Evolutionary conservation across 2,113 vertebrate species (phyloP).

Genomic region (Notothenia rossii): DNA sequence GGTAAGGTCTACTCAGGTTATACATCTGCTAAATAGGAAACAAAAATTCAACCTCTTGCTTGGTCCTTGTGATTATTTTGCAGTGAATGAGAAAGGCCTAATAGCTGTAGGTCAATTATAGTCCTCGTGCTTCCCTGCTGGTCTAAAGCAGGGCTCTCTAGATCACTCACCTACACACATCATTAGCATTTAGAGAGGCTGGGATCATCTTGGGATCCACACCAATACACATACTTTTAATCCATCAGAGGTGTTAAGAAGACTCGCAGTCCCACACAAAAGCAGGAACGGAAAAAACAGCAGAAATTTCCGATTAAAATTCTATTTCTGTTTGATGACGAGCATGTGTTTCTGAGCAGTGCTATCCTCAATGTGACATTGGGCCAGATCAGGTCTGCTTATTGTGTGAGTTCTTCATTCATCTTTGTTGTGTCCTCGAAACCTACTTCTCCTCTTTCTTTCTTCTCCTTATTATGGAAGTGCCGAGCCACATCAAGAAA

Average conservation of each 20-base stretch:
- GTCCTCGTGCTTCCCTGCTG: constrained; percentile 42
- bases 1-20: constrained; percentile 4
- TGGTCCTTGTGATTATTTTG: constrained; percentile 7
- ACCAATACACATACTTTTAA: constrained; percentile 22
- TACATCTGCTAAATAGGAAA: neutral
- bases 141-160: constrained; percentile 19
- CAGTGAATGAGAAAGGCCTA: constrained; percentile 23
- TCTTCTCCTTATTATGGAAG: neutral
- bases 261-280: constrained; percentile 38
- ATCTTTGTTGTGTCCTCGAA: neutral
- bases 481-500: neutral
- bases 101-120: constrained; percentile 29
- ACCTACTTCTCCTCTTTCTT: neutral
- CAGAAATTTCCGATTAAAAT: constrained; percentile 47
- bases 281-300: constrained; percentile 22
- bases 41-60: constrained; percentile 11
- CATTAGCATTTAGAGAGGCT: constrained; percentile 76
- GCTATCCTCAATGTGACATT: neutral
- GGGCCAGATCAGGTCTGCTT: constrained; percentile 32
- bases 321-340: constrained; percentile 50
- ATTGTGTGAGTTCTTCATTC: neutral
- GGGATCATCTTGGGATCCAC: constrained; percentile 48
- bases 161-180: constrained; percentile 29
- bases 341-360: neutral
- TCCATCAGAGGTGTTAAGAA: constrained; percentile 32